Base-by-base conservation (phyloP, 53 echinoderm and acorn worm species). In the Holothuria scabra region DNA sequence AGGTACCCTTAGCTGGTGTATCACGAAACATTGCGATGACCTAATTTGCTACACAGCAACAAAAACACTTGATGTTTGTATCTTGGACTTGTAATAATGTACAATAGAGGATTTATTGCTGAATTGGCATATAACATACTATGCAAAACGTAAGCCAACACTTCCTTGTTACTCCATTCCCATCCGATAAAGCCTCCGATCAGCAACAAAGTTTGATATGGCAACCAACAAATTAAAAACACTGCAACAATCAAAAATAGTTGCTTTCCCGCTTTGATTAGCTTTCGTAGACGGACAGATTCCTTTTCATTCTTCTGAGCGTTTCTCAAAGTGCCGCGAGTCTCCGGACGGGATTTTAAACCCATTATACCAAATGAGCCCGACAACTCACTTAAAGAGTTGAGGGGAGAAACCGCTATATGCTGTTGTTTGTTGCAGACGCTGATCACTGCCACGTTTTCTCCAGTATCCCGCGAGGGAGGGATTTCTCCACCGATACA, bases 51-150 rank as follows among this genome's bases (percentile, higher is more conserved):
- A 30, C 20, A 33, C 37, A 37, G 37, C 8, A 37, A 20, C 29
- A 33, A 31, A 67, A 12, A 67, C 38, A 67, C 67, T 21, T 67
- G 33, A 31, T 67, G 11, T 67, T 67, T 67, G 29, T 67, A 33
- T 33, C 67, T 37, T 32, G 13, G 18, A 67, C 67, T 67, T 12
- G 67, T 67, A 3, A 32, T 30, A 9, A 67, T 30, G 37, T 67
- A 67, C 11, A 67, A 5, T 12, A 67, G 16, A 20, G 67, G 67
- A 31, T 67, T 67, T 21, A 67, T 18, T 8, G 67, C 32, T 5
- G 67, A 33, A 32, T 67, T 67, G 2, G 19, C 67, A 19, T 28
- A 67, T 1, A 67, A 38, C 26, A 33, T 34, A n/a, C 33, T 21
- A 12, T 67, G 67, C 14, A 5, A 28, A 18, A 28, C n/a, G 12